Percentiles rank a stretch among this genome's conserved stretches.
Evolutionary conservation across 2,888 invertebrate genomes (phyloP).

Genomic region (Leuctra nigra): DNA sequence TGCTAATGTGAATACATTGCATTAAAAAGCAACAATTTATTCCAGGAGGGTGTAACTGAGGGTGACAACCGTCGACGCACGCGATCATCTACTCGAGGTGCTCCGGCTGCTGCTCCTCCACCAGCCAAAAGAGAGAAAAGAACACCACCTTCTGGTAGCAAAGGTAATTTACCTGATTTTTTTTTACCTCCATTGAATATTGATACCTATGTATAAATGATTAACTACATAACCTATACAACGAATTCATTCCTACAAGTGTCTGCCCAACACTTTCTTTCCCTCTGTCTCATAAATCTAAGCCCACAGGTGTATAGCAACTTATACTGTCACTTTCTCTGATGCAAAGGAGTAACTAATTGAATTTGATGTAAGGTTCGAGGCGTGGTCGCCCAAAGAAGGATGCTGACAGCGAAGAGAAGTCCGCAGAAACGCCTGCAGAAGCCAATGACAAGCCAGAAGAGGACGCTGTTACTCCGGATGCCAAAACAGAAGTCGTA

Average conservation of each 20-base stretch:
- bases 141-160: conserved; percentile 24
- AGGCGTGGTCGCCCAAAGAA: conserved; percentile 24
- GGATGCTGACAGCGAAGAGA: conserved; percentile 22
- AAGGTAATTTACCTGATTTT: conserved; percentile 23
- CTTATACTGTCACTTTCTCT: background rate
- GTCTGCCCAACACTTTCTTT: too few species aligned
- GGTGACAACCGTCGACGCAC: conserved; percentile 51
- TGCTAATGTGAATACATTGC: too few species aligned
- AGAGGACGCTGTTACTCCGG: too few species aligned
- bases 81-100: conserved; percentile 49
- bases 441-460: conserved; percentile 8
- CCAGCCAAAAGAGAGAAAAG: conserved; percentile 47
- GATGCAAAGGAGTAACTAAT: background rate
- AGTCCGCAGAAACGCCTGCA: conserved; percentile 20
- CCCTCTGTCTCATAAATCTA: too few species aligned
- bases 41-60: conserved; percentile 35
- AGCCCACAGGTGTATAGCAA: too few species aligned
- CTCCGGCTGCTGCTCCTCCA: conserved; percentile 45
- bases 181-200: too few species aligned
- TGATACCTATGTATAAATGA: too few species aligned
- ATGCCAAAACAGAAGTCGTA: too few species aligned
- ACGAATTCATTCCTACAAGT: too few species aligned
- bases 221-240: too few species aligned
- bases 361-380: conserved; percentile 16
- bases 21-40: too few species aligned